Conservation (phyloP, 1,140 invertebrate genomes). For the Macrobrachium nipponense region DNA sequence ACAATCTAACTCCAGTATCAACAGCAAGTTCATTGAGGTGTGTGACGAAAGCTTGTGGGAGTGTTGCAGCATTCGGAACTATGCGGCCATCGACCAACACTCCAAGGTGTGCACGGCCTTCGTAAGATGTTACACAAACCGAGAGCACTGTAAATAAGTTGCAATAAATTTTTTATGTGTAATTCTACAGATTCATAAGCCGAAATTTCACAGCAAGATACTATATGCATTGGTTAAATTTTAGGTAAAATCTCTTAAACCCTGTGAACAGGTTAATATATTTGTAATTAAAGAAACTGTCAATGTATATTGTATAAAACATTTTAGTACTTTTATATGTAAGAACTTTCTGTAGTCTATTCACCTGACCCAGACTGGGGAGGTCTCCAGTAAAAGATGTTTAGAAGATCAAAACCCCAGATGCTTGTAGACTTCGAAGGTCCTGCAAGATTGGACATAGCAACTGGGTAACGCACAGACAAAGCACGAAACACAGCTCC, state of each 20-base stretch:
- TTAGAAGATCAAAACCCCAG: slow-evolving; percentile 45
- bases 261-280: no score
- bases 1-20: slow-evolving; percentile 59
- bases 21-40: slow-evolving; percentile 62
- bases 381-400: slow-evolving; percentile 55
- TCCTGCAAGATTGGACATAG: slow-evolving; percentile 52
- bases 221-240: no score
- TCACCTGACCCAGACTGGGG: slow-evolving; percentile 52
- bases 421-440: slow-evolving; percentile 30
- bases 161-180: neutral
- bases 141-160: slow-evolving; percentile 46
- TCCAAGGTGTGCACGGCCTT: slow-evolving; percentile 34
- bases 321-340: no score
- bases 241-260: no score
- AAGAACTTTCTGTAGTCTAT: neutral
- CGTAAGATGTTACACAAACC: slow-evolving; percentile 56
- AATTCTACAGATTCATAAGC: no score
- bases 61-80: slow-evolving; percentile 41
- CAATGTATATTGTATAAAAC: no score
- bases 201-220: no score
- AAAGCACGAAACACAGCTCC: slow-evolving; percentile 25
- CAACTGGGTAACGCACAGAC: slow-evolving; percentile 47
- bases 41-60: slow-evolving; percentile 58
- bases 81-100: slow-evolving; percentile 41
- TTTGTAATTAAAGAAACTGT: no score